Base-by-base conservation (phyloP, 2,888 invertebrate species). In the Linnaemya tessellans region DNA sequence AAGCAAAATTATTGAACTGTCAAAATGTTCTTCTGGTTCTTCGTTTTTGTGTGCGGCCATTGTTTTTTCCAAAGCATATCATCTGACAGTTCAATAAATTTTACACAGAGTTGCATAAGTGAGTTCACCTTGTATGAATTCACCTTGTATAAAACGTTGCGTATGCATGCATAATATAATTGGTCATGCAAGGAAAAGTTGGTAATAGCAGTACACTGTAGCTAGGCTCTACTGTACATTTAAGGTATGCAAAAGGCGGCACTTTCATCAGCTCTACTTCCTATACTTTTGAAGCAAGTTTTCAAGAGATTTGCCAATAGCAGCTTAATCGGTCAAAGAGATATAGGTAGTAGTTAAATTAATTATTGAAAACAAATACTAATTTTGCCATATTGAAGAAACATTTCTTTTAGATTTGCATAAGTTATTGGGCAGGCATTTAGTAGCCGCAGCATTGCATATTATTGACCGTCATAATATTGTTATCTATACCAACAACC, bases 391-490 rank as follows among this genome's bases (percentile, higher is more conserved):
- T 68, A 67, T 65, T 10, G 13, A 54, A 85, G 85, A 75, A 60
- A 75, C 75, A 20, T 43, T 94, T 46, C 89, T 95, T 25, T 88
- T 94, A 25, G 93, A 93, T 54, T 90, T 96, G 3, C 92, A 94
- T 89, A 94, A 94, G 1, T 89, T 95, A 15, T 95, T 95, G 88
- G 95, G 95, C 0, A 90, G 90, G 35, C 92, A 86, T 9, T 85
- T 94, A 10, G 92, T 96, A 25, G 93, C 94, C 88, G 93, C 94
- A 88, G 94, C 96, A 0, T 90, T 95, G 3, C 94, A 95, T 86
- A 92, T 96, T 9, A 91, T 96, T 64, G 96, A 96, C 84, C 94
- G 93, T 67, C 92, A 93, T 85, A 92, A 92, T 62, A 92, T 94
- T 2, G 93, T 94, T 0, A 92, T 93, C 4, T 95, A 94, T 70